Evolutionary conservation across 2,113 vertebrate species (phyloP).

Genomic region (Pygathrix nemaeus): DNA sequence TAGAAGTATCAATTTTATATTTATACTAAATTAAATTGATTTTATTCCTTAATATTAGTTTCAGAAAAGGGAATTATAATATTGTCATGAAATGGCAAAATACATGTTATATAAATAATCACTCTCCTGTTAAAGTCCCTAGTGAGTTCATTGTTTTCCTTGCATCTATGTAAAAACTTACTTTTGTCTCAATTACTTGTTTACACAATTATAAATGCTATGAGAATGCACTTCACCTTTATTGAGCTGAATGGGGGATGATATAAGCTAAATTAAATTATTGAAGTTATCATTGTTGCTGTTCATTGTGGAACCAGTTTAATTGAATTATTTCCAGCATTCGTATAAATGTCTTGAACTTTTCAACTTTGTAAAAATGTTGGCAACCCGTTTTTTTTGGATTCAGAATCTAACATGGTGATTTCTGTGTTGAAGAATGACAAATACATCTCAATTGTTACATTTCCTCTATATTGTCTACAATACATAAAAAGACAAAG

Average conservation of each 20-base stretch:
- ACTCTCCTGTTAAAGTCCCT: neutral
- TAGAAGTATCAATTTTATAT: neutral
- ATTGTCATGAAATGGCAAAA: constrained; percentile 18
- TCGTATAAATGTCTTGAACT: neutral
- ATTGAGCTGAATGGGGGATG: neutral
- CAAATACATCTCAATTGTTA: neutral
- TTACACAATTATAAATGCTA: constrained; percentile 14
- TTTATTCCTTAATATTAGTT: neutral
- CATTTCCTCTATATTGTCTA: neutral
- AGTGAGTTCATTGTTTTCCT: constrained; percentile 24
- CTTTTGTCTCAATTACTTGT: neutral
- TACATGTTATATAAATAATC: neutral
- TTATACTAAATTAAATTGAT: neutral
- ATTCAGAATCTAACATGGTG: neutral
- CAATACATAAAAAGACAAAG: neutral
- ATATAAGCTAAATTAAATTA: constrained; percentile 51
- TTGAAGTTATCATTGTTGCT: constrained; percentile 23
- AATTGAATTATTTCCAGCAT: constrained; percentile 28
- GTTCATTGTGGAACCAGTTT: constrained; percentile 25
- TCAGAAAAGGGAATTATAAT: neutral
- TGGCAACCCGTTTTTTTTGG: neutral
- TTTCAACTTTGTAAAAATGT: constrained; percentile 37
- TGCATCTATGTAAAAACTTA: neutral
- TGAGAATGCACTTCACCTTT: neutral
- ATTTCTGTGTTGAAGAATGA: neutral